These are phyloP conservation scores for Metallyticus violacea DNA, from an alignment of 2,888 invertebrate genomes.

Conservation along the genomic window DNA sequence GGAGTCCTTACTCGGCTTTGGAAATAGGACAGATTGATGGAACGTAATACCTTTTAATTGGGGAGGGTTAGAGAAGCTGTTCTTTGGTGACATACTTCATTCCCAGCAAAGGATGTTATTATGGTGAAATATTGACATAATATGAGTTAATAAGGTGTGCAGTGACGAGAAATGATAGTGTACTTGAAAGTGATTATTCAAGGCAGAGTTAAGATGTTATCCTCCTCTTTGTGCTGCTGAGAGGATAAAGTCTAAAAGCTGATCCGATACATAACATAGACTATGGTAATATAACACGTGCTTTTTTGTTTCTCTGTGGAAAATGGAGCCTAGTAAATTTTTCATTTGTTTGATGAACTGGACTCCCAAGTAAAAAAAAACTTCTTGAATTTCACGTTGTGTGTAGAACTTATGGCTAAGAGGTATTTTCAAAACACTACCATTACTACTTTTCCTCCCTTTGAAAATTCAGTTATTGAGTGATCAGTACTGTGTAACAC, in stretches of 20 bases:
- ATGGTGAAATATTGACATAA: neutral
- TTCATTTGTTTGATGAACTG: neutral
- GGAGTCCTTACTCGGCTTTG: neutral
- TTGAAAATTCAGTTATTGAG: conserved; percentile 19
- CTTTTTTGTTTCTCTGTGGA: neutral
- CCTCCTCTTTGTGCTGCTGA: neutral
- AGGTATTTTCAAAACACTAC: conserved; percentile 24
- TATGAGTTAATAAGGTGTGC: neutral
- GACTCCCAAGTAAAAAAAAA: conserved; percentile 8
- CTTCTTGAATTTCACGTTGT: conserved; percentile 17
- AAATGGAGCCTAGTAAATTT: neutral
- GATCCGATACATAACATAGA: neutral
- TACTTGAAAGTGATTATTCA: neutral
- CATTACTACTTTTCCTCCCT: conserved; percentile 1
- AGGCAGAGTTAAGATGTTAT: neutral
- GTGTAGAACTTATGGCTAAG: conserved; percentile 19
- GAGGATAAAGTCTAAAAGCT: neutral
- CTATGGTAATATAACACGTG: neutral
- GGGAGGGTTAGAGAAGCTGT: neutral
- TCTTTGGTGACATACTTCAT: neutral
- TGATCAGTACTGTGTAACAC: neutral
- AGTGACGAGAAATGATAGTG: conserved; percentile 7
- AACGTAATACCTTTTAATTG: neutral
- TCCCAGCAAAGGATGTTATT: neutral
- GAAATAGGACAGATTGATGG: neutral